Percentiles rank a stretch among this genome's conserved stretches.
Evolutionary conservation across 2,888 invertebrate genomes (phyloP).

Genomic region (Tupiocoris notatus): DNA sequence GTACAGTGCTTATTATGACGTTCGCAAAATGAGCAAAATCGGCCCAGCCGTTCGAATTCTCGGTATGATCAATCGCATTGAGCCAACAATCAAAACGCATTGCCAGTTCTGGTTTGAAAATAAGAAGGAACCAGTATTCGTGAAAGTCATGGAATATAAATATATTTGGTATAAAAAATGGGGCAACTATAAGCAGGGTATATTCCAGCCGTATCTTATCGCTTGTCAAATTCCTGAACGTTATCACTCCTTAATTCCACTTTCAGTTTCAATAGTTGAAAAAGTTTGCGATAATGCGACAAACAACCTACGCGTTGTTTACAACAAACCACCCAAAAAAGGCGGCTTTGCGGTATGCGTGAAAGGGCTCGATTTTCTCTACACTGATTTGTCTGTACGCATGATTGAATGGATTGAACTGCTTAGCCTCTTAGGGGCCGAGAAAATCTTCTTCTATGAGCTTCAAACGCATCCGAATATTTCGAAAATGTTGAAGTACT

Average conservation of each 20-base stretch:
- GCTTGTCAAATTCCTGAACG: conserved; percentile 82
- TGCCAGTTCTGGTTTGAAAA: conserved; percentile 90
- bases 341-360: conserved; percentile 89
- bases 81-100: conserved; percentile 76
- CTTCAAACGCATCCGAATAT: conserved; percentile 86
- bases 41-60: conserved; percentile 82
- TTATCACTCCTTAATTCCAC: conserved; percentile 69
- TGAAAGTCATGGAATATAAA: conserved; percentile 83
- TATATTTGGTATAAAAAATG: conserved; percentile 93
- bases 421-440: conserved; percentile 79
- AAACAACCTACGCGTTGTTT: conserved; percentile 79
- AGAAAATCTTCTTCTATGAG: conserved; percentile 88
- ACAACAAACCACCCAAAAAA: conserved; percentile 69
- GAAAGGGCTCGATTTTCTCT: conserved; percentile 88
- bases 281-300: conserved; percentile 80
- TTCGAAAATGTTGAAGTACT: conserved; percentile 71
- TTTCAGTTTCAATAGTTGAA: conserved; percentile 82
- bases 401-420: conserved; percentile 94
- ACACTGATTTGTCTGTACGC: conserved; percentile 85
- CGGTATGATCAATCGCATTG: conserved; percentile 86
- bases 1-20: conserved; percentile 86
- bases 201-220: conserved; percentile 86
- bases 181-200: conserved; percentile 89
- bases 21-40: conserved; percentile 70
- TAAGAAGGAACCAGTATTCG: conserved; percentile 74